Evolutionary conservation across 1,140 invertebrate species (phyloP), one percentile per base, ranked within the genome.

Genomic region (Drosophila sucinea): DNA sequence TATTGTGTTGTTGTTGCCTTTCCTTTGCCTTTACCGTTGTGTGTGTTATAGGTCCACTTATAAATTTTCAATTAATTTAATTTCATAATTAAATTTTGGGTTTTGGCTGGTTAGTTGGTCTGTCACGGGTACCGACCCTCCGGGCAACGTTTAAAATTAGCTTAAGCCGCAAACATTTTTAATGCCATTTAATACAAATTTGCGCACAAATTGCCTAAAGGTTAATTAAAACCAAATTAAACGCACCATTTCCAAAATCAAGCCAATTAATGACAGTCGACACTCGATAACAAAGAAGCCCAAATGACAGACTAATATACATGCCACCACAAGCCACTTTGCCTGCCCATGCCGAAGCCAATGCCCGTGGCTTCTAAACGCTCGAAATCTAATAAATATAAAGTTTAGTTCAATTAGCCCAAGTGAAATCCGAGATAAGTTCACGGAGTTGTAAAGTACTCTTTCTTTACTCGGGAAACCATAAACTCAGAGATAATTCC

Each of bases 1-100:
- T 51, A 51, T 27, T 27, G 17, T 70, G 66, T 67, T 67, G 54
- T 61, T 29, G 54, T 56, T 78, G 41, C 17, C 17, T 17, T 17
- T 17, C 17, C 17, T 17, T 68, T 63, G 57, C 68, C 54, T 23
- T 70, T 57, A 10, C 35, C 10, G 35, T 38, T 56, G 41, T 51
- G 35, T 38, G 44, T 27, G 44, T 8, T 51, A 51, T 25, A 25
- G 44, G 44, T 51, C 44, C 44, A 51, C 44, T 51, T 51, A 51
- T 51, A 71, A 76, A 73, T 76, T 79, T 76, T 83, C 78, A 77
- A 85, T 84, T 65, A 77, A 79, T 70, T 84, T 77, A 84, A 85
- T 84, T 77, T 73, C 81, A 77, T 85, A 84, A 84, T 80, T 84
- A 56, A 76, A 81, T 76, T 76, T 68, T 27, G 30, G 17, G 29